These are phyloP conservation scores for Cavia aperea DNA, from an alignment of 2,113 vertebrate species.

Conservation along the genomic window DNA sequence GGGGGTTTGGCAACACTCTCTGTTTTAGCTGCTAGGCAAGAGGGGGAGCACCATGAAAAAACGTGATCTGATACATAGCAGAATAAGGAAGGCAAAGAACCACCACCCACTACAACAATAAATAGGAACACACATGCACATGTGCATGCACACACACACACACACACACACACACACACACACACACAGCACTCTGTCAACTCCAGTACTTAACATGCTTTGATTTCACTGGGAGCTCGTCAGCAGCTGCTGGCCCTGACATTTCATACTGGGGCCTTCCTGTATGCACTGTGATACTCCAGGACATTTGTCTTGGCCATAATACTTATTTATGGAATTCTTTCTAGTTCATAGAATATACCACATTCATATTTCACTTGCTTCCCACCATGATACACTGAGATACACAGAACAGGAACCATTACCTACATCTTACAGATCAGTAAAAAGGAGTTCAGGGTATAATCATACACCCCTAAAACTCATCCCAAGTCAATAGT, in stretches of 20 bases:
- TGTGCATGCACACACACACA: background rate
- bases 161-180: background rate
- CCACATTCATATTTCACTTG: background rate
- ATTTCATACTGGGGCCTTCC: background rate
- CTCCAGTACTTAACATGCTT: rapidly evolving
- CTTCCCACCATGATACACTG: background rate
- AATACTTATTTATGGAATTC: background rate
- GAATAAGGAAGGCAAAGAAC: background rate
- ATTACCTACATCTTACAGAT: background rate
- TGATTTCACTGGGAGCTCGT: background rate
- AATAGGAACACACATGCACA: background rate
- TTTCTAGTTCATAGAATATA: background rate
- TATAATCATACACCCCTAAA: background rate
- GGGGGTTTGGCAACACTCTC: background rate
- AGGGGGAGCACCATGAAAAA: background rate
- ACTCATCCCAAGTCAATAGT: background rate
- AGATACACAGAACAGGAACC: background rate
- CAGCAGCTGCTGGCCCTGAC: background rate
- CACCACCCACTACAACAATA: background rate
- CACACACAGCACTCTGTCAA: background rate
- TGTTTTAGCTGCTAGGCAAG: background rate
- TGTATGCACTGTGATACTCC: background rate
- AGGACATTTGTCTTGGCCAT: background rate
- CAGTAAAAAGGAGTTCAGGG: background rate
- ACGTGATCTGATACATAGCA: background rate